Percentiles rank a stretch among this genome's conserved stretches.
These are phyloP conservation scores for Abscondita cerata DNA, from an alignment of 2,888 invertebrate genomes.

Conservation along the genomic window DNA sequence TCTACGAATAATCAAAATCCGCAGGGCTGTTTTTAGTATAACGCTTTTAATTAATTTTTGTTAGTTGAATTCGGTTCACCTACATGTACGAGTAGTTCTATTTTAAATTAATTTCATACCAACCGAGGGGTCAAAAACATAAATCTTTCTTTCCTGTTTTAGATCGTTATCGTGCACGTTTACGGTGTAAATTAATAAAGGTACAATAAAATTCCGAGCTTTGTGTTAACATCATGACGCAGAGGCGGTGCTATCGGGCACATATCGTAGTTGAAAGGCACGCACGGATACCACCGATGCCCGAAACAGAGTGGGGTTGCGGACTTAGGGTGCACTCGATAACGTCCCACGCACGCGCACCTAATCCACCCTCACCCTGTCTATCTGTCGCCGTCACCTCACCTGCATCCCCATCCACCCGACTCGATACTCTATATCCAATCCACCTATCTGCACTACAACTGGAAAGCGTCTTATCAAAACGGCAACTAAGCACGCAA, in stretches of 20 bases:
- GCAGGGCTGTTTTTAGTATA: background rate
- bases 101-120: constrained; percentile 27
- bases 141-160: constrained; percentile 30
- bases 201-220: constrained; percentile 50
- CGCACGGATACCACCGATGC: constrained; percentile 38
- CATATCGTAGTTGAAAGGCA: constrained; percentile 32
- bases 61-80: constrained; percentile 8
- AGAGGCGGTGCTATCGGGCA: constrained; percentile 45
- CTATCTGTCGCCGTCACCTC: constrained; percentile 59
- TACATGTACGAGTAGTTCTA: constrained; percentile 20
- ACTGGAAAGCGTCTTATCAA: constrained; percentile 60
- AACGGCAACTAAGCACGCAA: constrained; percentile 59
- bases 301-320: constrained; percentile 47
- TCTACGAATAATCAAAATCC: background rate
- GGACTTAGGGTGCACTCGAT: constrained; percentile 56
- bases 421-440: constrained; percentile 62
- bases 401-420: constrained; percentile 65
- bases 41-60: constrained; percentile 12
- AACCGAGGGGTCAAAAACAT: constrained; percentile 24
- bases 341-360: constrained; percentile 61
- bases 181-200: constrained; percentile 48
- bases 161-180: constrained; percentile 48
- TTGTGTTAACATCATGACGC: constrained; percentile 53
- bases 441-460: constrained; percentile 65
- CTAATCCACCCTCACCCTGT: constrained; percentile 49